These are phyloP conservation scores for Dexiosoma caninum DNA, from an alignment of 2,888 invertebrate species.

Conservation along the genomic window DNA sequence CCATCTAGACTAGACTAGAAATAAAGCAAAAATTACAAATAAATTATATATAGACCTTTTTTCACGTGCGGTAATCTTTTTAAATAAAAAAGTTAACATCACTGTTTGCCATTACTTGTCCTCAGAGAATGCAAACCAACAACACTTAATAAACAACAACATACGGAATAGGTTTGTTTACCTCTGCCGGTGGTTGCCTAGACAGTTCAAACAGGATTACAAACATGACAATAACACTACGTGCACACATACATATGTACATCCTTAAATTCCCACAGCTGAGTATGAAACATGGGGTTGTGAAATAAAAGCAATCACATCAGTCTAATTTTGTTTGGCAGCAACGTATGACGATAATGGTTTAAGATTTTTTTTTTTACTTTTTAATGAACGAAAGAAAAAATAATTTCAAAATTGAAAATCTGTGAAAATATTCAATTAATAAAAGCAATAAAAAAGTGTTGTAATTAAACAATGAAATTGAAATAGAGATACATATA, in stretches of 20 bases:
- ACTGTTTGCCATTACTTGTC: background rate
- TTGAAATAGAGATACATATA: background rate
- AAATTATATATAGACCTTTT: too few relatives aligned
- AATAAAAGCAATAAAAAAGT: conserved; percentile 6
- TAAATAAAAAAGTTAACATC: too few relatives aligned
- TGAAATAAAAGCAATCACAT: conserved; percentile 59
- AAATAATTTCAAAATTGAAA: conserved; percentile 14
- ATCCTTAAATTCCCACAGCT: background rate
- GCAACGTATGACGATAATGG: conserved; percentile 37
- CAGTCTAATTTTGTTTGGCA: conserved; percentile 51
- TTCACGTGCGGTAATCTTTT: too few relatives aligned
- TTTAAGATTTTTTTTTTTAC: conserved; percentile 14
- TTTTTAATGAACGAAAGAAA: conserved; percentile 2
- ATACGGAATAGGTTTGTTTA: background rate
- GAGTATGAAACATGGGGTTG: conserved; percentile 32
- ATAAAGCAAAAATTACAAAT: too few relatives aligned
- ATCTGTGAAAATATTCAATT: conserved; percentile 38
- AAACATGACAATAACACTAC: background rate
- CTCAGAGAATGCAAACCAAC: conserved; percentile 2
- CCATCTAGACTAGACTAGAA: too few relatives aligned
- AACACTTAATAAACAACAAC: conserved; percentile 21
- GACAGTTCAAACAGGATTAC: conserved; percentile 14
- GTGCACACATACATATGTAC: too few relatives aligned
- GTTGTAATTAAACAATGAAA: background rate
- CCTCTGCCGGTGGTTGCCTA: conserved; percentile 1